Evolutionary conservation across 2,797 vertebrate species (phyloP).

Genomic region (Protosalanx chinensis): DNA sequence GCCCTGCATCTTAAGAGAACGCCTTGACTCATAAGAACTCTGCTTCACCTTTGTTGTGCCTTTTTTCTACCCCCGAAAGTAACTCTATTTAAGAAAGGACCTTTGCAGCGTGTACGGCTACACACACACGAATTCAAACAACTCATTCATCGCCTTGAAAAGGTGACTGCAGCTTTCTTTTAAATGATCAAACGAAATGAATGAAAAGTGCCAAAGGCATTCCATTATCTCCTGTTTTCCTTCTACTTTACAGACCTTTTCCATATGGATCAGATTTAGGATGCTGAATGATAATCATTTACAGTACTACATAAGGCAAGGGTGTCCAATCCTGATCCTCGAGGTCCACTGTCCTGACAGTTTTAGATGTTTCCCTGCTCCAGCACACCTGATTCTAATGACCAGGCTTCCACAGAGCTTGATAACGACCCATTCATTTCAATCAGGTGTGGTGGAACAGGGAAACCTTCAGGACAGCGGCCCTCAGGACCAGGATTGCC

Average conservation of each 20-base stretch:
- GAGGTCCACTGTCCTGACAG: too few relatives aligned
- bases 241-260: conserved; percentile 7
- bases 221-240: neutral
- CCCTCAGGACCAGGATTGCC: too few relatives aligned
- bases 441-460: too few relatives aligned
- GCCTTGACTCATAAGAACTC: neutral
- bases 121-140: conserved; percentile 14
- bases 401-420: too few relatives aligned
- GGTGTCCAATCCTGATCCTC: too few relatives aligned
- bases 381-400: too few relatives aligned
- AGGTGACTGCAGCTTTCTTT: neutral
- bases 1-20: neutral
- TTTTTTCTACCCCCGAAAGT: neutral
- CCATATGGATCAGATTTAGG: conserved; percentile 13
- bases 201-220: conserved; percentile 8
- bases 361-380: too few relatives aligned
- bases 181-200: conserved; percentile 3
- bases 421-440: too few relatives aligned
- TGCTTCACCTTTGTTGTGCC: conserved; percentile 1
- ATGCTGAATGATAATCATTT: conserved; percentile 30
- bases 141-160: neutral
- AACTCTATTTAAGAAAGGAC: conserved; percentile 17
- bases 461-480: too few relatives aligned
- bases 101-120: neutral
- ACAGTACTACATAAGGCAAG: neutral